These are phyloP conservation scores for Syrrhaptes paradoxus DNA, from an alignment of 2,113 vertebrate genomes.

Conservation along the genomic window DNA sequence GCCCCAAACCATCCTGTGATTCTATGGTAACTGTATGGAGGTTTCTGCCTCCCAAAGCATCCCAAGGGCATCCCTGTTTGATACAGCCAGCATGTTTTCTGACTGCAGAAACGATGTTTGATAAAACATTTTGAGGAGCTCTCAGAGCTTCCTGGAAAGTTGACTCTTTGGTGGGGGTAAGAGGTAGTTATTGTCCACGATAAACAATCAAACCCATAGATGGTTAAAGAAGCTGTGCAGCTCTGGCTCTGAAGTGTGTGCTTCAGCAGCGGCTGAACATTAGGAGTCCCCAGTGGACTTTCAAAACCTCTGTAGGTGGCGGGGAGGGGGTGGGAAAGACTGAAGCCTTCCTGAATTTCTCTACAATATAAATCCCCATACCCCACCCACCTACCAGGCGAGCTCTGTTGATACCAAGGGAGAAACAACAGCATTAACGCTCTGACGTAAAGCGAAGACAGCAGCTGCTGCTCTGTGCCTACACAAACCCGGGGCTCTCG, in stretches of 20 bases:
- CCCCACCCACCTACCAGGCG: neutral
- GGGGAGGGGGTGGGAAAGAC: neutral
- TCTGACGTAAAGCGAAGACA: conserved; percentile 16
- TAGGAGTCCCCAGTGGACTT: conserved; percentile 73
- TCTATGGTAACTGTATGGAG: neutral
- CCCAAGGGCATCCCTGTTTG: accelerated
- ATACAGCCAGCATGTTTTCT: neutral
- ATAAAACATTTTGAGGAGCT: neutral
- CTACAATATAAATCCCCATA: neutral
- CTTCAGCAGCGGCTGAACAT: conserved; percentile 50
- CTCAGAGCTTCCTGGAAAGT: neutral
- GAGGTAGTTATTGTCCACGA: neutral
- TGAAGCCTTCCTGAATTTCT: neutral
- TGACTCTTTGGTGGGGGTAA: neutral
- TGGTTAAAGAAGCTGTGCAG: neutral
- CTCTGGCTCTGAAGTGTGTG: neutral
- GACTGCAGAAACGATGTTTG: neutral
- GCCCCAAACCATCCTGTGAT: no score
- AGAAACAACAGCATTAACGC: neutral
- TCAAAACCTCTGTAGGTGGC: neutral
- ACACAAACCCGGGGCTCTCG: neutral
- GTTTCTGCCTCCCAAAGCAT: neutral
- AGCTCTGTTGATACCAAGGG: conserved; percentile 27
- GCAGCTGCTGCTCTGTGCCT: neutral
- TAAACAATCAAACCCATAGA: neutral